A percentile compares a stretch with the other conserved stretches of the same genome.
Conservation (phyloP, 2,797 vertebrate species). For the Parambassis ranga region DNA sequence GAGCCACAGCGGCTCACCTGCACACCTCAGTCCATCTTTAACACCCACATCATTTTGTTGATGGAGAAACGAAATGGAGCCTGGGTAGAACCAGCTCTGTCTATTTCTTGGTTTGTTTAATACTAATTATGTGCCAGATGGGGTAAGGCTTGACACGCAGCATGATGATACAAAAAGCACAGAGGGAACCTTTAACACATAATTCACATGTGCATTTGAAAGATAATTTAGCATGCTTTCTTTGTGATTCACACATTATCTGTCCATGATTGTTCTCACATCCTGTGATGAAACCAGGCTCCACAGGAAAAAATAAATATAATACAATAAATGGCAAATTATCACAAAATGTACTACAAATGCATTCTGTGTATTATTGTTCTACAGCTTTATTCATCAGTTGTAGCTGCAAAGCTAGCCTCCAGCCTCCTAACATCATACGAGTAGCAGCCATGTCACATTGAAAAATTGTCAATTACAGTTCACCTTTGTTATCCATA, state of each 20-base stretch:
- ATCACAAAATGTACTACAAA: background rate
- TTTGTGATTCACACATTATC: background rate
- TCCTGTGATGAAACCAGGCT: background rate
- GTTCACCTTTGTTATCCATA: no score
- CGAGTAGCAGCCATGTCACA: no score
- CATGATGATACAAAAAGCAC: background rate
- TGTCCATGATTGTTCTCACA: background rate
- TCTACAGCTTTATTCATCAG: no score
- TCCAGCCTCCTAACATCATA: no score
- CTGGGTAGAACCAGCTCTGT: background rate
- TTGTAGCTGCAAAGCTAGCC: no score
- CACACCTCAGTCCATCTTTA: conserved; percentile 38
- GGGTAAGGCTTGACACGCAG: background rate
- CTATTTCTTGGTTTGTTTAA: conserved; percentile 42
- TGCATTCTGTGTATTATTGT: background rate
- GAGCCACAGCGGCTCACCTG: conserved; percentile 13
- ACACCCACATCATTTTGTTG: conserved; percentile 7
- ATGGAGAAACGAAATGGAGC: conserved; percentile 15
- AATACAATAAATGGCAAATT: background rate
- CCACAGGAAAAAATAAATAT: no score
- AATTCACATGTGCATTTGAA: background rate
- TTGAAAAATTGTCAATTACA: no score
- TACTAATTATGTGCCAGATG: conserved; percentile 25
- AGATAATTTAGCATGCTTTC: background rate
- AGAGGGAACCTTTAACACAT: background rate